A percentile compares a stretch with the other conserved stretches of the same genome.
These are phyloP conservation scores for Lordiphosa mommai DNA, from an alignment of 1,140 invertebrate species.

Conservation along the genomic window DNA sequence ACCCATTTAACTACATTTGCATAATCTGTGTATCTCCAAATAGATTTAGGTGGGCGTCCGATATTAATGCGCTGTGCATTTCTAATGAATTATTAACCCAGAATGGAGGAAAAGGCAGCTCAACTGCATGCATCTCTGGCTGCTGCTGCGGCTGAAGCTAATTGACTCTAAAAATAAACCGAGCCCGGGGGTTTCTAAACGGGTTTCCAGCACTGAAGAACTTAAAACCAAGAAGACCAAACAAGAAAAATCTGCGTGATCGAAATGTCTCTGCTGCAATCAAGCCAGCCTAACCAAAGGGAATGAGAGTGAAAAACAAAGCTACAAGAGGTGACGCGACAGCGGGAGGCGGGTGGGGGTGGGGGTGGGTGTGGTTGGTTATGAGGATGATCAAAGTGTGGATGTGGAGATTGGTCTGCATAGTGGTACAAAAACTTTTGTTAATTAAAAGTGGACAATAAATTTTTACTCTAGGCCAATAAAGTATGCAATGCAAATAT, in stretches of 20 bases:
- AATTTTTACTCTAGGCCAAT: too few species aligned
- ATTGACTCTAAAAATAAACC: slow-evolving; percentile 72
- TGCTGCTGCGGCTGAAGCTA: slow-evolving; percentile 20
- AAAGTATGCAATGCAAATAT: too few species aligned
- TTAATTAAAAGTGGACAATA: too few species aligned
- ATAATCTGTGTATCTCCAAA: background rate
- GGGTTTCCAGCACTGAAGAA: slow-evolving; percentile 38
- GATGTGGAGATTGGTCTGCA: too few species aligned
- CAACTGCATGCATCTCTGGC: slow-evolving; percentile 5
- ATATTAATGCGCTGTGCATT: slow-evolving; percentile 28
- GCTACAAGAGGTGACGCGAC: background rate
- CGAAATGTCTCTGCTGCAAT: slow-evolving; percentile 33
- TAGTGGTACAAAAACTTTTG: too few species aligned
- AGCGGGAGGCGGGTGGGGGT: background rate
- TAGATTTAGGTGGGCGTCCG: slow-evolving; percentile 11
- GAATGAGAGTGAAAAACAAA: slow-evolving; percentile 63
- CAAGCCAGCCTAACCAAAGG: slow-evolving; percentile 3
- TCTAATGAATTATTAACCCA: slow-evolving; percentile 63
- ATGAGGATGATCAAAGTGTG: slow-evolving; percentile 1
- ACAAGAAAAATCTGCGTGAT: slow-evolving; percentile 45
- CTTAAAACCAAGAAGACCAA: slow-evolving; percentile 3
- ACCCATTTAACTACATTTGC: slow-evolving; percentile 68
- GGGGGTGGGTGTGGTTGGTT: background rate
- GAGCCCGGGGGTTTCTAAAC: slow-evolving; percentile 49
- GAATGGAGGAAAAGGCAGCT: slow-evolving; percentile 55